Conservation (phyloP, 2,888 invertebrate genomes). For the Julus scandinavius region DNA sequence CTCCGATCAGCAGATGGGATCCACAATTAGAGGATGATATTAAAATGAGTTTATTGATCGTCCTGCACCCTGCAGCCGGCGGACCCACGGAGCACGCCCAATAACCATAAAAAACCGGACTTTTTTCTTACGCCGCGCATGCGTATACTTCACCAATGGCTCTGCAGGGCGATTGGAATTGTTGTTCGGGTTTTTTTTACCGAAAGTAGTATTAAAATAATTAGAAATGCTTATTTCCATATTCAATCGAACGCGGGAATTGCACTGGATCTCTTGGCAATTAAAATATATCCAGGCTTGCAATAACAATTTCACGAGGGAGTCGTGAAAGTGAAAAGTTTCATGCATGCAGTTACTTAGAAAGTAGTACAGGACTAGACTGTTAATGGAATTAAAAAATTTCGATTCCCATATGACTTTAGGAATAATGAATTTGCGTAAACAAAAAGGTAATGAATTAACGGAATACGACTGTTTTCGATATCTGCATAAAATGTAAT, state of each 20-base stretch:
- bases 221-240: constrained; percentile 27
- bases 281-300: not conserved
- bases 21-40: not conserved
- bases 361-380: not conserved
- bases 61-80: not conserved
- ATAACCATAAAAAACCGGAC: not conserved
- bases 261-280: not conserved
- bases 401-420: not conserved
- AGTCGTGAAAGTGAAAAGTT: not conserved
- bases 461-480: no score
- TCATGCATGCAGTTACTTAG: not conserved
- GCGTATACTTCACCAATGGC: not conserved
- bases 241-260: not conserved
- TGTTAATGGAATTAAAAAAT: not conserved
- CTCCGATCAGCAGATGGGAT: constrained; percentile 33
- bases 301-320: not conserved
- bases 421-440: not conserved
- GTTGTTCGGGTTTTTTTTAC: not conserved
- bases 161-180: not conserved
- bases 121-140: not conserved
- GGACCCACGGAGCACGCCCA: not conserved
- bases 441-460: no score
- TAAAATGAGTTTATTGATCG: constrained; percentile 24
- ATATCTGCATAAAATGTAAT: no score
- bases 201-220: not conserved